phyloP scores from a whole-genome alignment of 2,113 vertebrate species.

The Donacobius atricapilla region DNA sequence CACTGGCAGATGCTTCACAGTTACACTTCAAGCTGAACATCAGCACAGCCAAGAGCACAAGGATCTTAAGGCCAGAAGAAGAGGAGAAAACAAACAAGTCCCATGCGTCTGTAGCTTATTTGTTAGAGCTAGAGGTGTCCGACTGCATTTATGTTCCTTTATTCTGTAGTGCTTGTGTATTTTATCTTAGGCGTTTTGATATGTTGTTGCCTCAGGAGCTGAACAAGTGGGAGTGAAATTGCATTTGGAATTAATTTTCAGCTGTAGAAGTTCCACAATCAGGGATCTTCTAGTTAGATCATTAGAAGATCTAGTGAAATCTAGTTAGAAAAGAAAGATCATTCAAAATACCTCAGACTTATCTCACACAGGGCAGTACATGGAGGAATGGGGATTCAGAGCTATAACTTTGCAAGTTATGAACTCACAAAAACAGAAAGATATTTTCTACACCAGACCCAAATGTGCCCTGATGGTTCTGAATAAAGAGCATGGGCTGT shows the following conservation, averaged over 20 bases:
- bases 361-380: neutral
- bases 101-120: neutral
- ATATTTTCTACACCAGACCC: neutral
- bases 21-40: neutral
- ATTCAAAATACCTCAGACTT: neutral
- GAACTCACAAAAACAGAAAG: neutral
- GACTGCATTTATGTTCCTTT: neutral
- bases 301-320: neutral
- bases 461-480: neutral
- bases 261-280: neutral
- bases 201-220: neutral
- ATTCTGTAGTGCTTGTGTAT: neutral
- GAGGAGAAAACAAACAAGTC: neutral
- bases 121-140: neutral
- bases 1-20: neutral
- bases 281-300: neutral
- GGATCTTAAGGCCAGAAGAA: neutral
- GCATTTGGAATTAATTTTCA: neutral
- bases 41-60: neutral
- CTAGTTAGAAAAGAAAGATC: neutral
- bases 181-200: neutral
- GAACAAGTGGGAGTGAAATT: neutral
- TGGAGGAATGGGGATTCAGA: accelerated
- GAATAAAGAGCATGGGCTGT: neutral
- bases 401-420: neutral